A percentile compares a stretch with the other conserved stretches of the same genome.
phyloP scores from a whole-genome alignment of 2,888 invertebrate species.

The Isoperla grammatica region DNA sequence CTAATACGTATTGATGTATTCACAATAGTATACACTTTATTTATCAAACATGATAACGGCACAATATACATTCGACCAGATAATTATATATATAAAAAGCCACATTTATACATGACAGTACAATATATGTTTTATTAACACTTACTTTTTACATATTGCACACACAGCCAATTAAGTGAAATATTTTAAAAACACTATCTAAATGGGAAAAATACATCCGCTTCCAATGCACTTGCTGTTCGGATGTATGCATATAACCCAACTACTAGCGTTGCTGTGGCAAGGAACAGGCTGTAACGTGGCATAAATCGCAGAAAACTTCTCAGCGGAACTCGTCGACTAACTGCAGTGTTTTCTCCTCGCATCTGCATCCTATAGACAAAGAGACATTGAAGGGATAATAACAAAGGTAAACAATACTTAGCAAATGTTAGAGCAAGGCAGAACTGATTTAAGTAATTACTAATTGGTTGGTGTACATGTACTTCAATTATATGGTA shows the following conservation, averaged over 20 bases:
- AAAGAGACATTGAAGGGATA: neutral
- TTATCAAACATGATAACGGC: too few relatives aligned
- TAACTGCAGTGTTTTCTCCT: too few relatives aligned
- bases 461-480: too few relatives aligned
- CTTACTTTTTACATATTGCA: neutral
- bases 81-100: neutral
- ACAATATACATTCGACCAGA: too few relatives aligned
- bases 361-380: conserved; percentile 28
- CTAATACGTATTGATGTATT: too few relatives aligned
- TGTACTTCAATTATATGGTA: too few relatives aligned
- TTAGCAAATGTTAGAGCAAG: too few relatives aligned
- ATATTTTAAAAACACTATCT: conserved; percentile 15
- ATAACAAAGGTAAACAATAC: too few relatives aligned
- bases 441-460: too few relatives aligned
- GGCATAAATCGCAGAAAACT: conserved; percentile 40
- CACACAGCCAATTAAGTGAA: neutral
- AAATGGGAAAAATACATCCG: conserved; percentile 11
- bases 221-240: conserved; percentile 23
- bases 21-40: too few relatives aligned
- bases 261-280: conserved; percentile 54
- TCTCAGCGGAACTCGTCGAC: conserved; percentile 9
- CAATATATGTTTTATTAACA: neutral
- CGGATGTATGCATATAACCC: conserved; percentile 53
- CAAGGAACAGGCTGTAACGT: conserved; percentile 44
- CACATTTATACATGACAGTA: neutral